Base-by-base conservation (phyloP, 2,888 invertebrate species). In the Proisotoma minuta region DNA sequence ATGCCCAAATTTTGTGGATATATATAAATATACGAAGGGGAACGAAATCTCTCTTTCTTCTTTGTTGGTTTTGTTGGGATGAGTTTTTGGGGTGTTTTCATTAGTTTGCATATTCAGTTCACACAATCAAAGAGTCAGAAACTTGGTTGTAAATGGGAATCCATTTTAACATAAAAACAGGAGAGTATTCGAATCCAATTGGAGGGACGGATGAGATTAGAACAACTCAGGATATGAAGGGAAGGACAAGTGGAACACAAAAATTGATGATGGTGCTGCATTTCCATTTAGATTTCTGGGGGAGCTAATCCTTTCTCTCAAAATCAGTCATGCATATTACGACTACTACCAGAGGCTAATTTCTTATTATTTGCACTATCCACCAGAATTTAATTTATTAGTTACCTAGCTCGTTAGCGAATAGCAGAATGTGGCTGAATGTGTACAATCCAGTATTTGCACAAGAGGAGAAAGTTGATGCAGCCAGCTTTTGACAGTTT, bases 311-410 rank as follows among this genome's bases (percentile, higher is more conserved):
- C 53, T 34, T 54, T 54, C 39, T 23, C 39, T 34, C 57, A 20
- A 48, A 48, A 62, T 23, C 58, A 50, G 34, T 62, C 62, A 59
- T 62, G 62, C 62, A 58, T 62, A 62, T 62, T 62, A 59, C 54
- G 59, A n/a, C n/a, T n/a, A n/a, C n/a, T n/a, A 59, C 62, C 29
- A 28, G 29, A 29, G 53, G 26, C 58, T 62, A 62, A 62, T 54
- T 59, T 62, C 48, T 24, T 43, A n/a, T n/a, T n/a, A 43, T 43
- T 43, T 43, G 43, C 43, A 43, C 43, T 43, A 43, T 28, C 28
- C 18, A 15, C 23, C 26, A 28, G 18, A 52, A 28, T 12, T 52
- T 52, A 52, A 52, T 52, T 47, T 34, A 34, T 34, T 34, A 10
- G 34, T 34, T 10, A 12, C 34, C 34, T 34, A 12, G 8, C 34